phyloP scores from a whole-genome alignment of 2,888 invertebrate species.

The Pardosa pseudoannulata region DNA sequence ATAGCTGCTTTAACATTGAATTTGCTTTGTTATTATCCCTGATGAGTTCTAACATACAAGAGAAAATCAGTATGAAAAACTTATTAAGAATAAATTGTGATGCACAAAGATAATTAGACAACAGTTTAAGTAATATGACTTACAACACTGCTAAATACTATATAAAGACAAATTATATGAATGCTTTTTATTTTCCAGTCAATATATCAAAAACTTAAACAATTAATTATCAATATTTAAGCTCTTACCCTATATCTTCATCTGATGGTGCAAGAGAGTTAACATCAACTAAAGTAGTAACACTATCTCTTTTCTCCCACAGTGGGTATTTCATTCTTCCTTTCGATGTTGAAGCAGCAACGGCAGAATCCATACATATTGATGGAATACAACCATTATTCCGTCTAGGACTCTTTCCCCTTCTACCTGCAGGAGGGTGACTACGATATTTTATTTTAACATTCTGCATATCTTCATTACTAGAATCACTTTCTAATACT shows the following conservation, averaged over 20 bases:
- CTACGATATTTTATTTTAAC: slow-evolving; percentile 39
- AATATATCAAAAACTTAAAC: not conserved
- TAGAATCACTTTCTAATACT: slow-evolving; percentile 64
- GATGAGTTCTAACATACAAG: no score
- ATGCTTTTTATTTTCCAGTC: no score
- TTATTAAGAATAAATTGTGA: no score
- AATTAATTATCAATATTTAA: not conserved
- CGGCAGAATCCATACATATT: slow-evolving; percentile 65
- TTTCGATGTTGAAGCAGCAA: slow-evolving; percentile 24
- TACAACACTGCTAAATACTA: no score
- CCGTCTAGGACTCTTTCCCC: slow-evolving; percentile 53
- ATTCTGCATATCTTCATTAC: slow-evolving; percentile 57
- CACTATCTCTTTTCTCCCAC: slow-evolving; percentile 57
- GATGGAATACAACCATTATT: slow-evolving; percentile 50
- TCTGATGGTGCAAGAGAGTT: slow-evolving; percentile 49
- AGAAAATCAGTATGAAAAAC: no score
- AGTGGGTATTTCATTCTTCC: slow-evolving; percentile 55
- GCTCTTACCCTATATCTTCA: slow-evolving; percentile 61
- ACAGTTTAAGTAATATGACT: no score
- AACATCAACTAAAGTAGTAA: slow-evolving; percentile 37
- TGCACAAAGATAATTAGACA: no score
- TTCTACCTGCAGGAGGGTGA: slow-evolving; percentile 49
- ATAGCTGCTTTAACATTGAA: no score
- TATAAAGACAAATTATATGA: no score
- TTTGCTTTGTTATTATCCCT: no score